Conservation (phyloP, 2,888 invertebrate species). For the Deilephila porcellus region DNA sequence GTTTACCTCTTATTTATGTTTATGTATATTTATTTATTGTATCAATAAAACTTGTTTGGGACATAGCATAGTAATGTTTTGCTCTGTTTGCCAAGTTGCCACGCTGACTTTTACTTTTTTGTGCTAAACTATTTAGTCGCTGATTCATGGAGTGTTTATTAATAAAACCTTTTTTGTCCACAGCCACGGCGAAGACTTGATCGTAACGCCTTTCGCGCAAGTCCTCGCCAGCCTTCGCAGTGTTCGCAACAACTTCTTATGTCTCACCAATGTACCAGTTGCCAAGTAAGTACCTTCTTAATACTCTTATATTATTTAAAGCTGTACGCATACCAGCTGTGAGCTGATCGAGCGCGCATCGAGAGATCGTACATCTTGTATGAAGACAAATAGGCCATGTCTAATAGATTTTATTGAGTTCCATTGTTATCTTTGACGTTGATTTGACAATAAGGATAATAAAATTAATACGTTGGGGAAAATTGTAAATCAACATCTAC, state of each 20-base stretch:
- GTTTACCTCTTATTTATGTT: not conserved
- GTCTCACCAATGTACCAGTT: conserved; percentile 96
- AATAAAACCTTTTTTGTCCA: conserved; percentile 56
- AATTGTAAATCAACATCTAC: too few relatives aligned
- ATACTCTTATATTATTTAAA: not conserved
- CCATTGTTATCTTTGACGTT: too few relatives aligned
- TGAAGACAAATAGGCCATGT: too few relatives aligned
- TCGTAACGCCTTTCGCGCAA: conserved; percentile 99
- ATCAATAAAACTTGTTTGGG: conserved; percentile 31
- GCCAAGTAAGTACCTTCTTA: conserved; percentile 90
- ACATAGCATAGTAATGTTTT: conserved; percentile 23
- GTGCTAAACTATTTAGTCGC: conserved; percentile 4
- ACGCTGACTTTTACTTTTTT: conserved; percentile 24
- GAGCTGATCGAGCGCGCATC: too few relatives aligned
- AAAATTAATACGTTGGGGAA: too few relatives aligned
- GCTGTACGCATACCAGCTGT: not conserved
- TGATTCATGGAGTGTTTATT: conserved; percentile 22
- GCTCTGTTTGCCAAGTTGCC: conserved; percentile 14
- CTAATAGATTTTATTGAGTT: too few relatives aligned
- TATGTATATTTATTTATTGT: not conserved
- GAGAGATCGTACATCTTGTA: too few relatives aligned
- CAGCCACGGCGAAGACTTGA: conserved; percentile 99
- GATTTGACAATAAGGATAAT: too few relatives aligned
- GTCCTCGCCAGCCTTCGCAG: conserved; percentile 99
- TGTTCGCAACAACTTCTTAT: conserved; percentile 98